Percentiles rank a stretch among this genome's conserved stretches.
phyloP scores from a whole-genome alignment of 2,113 vertebrate genomes.

The Micromys minutus region DNA sequence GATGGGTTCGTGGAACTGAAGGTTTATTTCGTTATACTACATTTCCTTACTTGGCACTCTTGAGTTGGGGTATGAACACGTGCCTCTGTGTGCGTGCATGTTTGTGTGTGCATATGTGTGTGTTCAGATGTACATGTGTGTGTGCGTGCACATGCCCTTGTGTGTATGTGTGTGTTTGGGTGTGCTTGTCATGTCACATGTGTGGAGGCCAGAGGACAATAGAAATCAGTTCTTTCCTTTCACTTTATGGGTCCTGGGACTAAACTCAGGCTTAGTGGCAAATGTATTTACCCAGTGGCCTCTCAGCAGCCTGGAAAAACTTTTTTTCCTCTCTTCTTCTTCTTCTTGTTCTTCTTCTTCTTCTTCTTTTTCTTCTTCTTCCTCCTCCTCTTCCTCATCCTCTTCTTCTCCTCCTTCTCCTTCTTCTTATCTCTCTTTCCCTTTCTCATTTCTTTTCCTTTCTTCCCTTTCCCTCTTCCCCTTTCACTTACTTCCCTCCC shows the following conservation, averaged over 20 bases:
- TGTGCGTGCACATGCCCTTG: neutral
- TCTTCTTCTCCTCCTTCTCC: neutral
- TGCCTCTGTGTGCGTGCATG: too few species aligned
- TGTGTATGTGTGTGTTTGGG: neutral
- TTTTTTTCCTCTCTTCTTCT: neutral
- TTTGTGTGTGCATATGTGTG: too few species aligned
- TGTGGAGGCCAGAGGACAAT: neutral
- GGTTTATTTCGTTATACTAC: neutral
- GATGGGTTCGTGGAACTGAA: neutral
- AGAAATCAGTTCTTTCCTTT: neutral
- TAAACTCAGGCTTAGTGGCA: neutral
- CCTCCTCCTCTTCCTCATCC: neutral
- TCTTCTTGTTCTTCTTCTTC: neutral
- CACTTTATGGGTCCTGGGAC: neutral
- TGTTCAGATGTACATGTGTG: neutral
- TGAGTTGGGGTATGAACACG: neutral
- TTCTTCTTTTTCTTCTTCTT: too few species aligned
- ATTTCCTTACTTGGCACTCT: neutral
- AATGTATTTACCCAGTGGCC: neutral
- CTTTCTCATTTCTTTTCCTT: neutral
- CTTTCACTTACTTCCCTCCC: too few species aligned
- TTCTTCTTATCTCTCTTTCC: fast-evolving
- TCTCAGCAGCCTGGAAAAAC: neutral
- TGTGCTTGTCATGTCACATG: neutral
- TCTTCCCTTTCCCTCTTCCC: neutral